Evolutionary conservation across 2,797 vertebrate genomes (phyloP).

Genomic region (Hyperoplus immaculatus): DNA sequence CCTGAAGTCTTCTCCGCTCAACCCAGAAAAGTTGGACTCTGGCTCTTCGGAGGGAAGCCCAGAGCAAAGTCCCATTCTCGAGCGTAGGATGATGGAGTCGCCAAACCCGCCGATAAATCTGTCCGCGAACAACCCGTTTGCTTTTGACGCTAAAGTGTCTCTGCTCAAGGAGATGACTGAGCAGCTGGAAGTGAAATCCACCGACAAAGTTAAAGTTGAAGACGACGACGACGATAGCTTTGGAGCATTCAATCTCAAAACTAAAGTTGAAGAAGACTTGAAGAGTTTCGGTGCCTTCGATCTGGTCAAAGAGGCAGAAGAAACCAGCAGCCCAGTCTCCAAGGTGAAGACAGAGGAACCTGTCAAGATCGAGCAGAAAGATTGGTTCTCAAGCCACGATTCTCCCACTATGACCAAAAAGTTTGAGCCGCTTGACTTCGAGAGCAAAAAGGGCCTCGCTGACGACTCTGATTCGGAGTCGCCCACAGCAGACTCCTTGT

Average conservation of each 20-base stretch:
- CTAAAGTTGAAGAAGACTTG: too few species aligned
- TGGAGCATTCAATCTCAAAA: slow-evolving; percentile 89
- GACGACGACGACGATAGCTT: slow-evolving; percentile 87
- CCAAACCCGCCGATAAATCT: slow-evolving; percentile 83
- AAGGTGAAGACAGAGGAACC: slow-evolving; percentile 76
- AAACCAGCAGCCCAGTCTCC: slow-evolving; percentile 33
- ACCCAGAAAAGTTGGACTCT: slow-evolving; percentile 82
- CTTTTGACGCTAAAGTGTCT: slow-evolving; percentile 87
- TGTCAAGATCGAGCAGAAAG: slow-evolving; percentile 76
- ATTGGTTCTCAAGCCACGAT: slow-evolving; percentile 79
- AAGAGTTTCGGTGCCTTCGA: slow-evolving; percentile 85
- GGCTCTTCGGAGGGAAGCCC: slow-evolving; percentile 86
- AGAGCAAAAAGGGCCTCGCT: slow-evolving; percentile 62
- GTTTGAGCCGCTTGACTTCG: slow-evolving; percentile 80
- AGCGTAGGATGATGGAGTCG: slow-evolving; percentile 84
- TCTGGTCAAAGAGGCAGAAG: slow-evolving; percentile 91
- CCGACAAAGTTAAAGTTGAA: slow-evolving; percentile 65
- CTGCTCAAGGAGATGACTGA: slow-evolving; percentile 85
- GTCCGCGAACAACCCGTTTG: slow-evolving; percentile 88
- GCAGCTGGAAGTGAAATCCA: slow-evolving; percentile 77
- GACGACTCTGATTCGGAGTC: slow-evolving; percentile 86
- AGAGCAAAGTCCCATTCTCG: slow-evolving; percentile 82
- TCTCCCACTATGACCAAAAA: slow-evolving; percentile 63
- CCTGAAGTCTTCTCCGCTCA: slow-evolving; percentile 90
- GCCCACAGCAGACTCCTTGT: slow-evolving; percentile 85